Evolutionary conservation across 2,113 vertebrate species (phyloP).

Genomic region (Strigops habroptila): DNA sequence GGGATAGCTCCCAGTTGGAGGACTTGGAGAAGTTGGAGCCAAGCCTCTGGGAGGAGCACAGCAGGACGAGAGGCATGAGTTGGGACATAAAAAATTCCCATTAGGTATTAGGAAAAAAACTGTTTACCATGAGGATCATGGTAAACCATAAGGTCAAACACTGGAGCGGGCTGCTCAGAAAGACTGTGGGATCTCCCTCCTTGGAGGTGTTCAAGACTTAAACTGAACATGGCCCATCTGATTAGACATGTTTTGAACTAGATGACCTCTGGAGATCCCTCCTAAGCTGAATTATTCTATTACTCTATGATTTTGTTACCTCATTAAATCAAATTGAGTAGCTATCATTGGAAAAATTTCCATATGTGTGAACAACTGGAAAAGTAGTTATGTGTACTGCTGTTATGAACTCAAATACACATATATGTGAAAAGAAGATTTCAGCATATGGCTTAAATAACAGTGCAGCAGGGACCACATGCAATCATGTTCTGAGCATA

Average conservation of each 20-base stretch:
- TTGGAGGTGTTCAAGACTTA: neutral
- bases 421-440: neutral
- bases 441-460: neutral
- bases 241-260: neutral
- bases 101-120: neutral
- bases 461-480: neutral
- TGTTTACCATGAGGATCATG: neutral
- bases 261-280: neutral
- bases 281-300: neutral
- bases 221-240: neutral
- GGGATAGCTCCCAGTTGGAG: neutral
- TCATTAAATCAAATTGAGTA: neutral
- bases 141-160: neutral
- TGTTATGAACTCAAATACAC: neutral
- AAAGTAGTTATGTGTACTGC: neutral
- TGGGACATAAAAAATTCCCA: neutral
- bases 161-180: fast-evolving
- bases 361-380: neutral
- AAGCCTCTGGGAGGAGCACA: neutral
- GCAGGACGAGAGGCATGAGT: neutral
- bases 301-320: neutral
- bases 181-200: neutral
- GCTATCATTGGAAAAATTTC: neutral
- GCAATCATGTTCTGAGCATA: neutral
- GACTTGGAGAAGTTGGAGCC: fast-evolving